Percentiles rank a stretch among this genome's conserved stretches.
phyloP scores from a whole-genome alignment of 2,888 invertebrate species.

The Nomada fabriciana region DNA sequence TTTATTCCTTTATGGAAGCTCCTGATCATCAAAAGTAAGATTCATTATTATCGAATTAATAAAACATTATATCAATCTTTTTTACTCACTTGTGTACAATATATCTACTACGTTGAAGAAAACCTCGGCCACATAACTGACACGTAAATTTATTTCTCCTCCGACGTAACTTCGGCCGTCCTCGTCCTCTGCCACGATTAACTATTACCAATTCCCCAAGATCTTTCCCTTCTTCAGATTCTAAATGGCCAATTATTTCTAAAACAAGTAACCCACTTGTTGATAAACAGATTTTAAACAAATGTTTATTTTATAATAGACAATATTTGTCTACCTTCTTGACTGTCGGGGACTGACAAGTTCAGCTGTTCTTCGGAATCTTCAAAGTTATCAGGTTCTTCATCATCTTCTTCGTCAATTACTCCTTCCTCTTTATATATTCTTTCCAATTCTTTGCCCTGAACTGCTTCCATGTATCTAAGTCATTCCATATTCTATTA shows the following conservation, averaged over 20 bases:
- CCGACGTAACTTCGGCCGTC: slow-evolving; percentile 85
- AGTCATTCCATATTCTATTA: slow-evolving; percentile 29
- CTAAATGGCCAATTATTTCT: slow-evolving; percentile 89
- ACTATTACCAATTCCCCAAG: slow-evolving; percentile 88
- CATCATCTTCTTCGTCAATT: slow-evolving; percentile 86
- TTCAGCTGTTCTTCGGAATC: slow-evolving; percentile 76
- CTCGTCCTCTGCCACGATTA: slow-evolving; percentile 86
- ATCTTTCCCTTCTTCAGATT: slow-evolving; percentile 87
- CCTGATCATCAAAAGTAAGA: slow-evolving; percentile 67
- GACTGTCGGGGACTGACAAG: slow-evolving; percentile 73
- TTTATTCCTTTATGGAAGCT: slow-evolving; percentile 87
- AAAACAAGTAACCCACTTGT: slow-evolving; percentile 34
- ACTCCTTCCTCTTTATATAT: slow-evolving; percentile 91
- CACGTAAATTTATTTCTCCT: slow-evolving; percentile 85
- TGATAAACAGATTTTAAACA: slow-evolving; percentile 40
- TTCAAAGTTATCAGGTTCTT: slow-evolving; percentile 55
- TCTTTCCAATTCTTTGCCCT: slow-evolving; percentile 91
- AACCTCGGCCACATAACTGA: slow-evolving; percentile 85
- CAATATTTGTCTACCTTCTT: slow-evolving; percentile 71
- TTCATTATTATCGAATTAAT: slow-evolving; percentile 14
- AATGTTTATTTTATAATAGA: background rate
- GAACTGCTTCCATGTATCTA: slow-evolving; percentile 84
- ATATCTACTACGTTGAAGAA: slow-evolving; percentile 85
- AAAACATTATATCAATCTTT: background rate
- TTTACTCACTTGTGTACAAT: slow-evolving; percentile 81